Percentiles rank a stretch among this genome's conserved stretches.
phyloP scores from a whole-genome alignment of 1,140 invertebrate genomes.

The Leptonema lineaticorne region DNA sequence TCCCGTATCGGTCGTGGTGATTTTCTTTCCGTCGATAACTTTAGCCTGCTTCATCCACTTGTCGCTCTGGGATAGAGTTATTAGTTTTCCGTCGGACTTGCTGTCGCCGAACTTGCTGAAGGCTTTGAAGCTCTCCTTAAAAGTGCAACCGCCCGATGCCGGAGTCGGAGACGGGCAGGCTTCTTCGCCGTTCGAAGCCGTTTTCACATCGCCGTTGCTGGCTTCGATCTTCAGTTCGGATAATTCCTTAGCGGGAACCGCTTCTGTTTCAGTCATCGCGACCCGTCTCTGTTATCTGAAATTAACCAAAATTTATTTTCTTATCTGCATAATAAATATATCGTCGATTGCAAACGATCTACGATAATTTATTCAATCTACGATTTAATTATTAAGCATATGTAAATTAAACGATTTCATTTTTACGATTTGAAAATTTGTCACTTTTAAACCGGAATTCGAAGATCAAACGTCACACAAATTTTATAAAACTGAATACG shows the following conservation, averaged over 20 bases:
- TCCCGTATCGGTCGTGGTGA: slow-evolving; percentile 70
- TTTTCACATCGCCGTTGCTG: slow-evolving; percentile 32
- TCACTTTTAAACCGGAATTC: too few relatives aligned
- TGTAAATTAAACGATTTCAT: too few relatives aligned
- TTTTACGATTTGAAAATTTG: too few relatives aligned
- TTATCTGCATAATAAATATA: too few relatives aligned
- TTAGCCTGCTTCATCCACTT: slow-evolving; percentile 80
- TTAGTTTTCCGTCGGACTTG: slow-evolving; percentile 65
- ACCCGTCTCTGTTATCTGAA: too few relatives aligned
- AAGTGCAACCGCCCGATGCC: slow-evolving; percentile 10
- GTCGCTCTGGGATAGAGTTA: slow-evolving; percentile 69
- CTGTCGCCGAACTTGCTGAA: slow-evolving; percentile 72
- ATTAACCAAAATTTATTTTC: too few relatives aligned
- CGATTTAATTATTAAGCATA: too few relatives aligned
- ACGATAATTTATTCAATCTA: too few relatives aligned
- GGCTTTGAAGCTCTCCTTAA: slow-evolving; percentile 48
- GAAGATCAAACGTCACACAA: too few relatives aligned
- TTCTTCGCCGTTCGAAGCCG: slow-evolving; percentile 24
- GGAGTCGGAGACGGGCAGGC: slow-evolving; percentile 35
- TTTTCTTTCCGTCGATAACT: slow-evolving; percentile 68
- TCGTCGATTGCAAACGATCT: too few relatives aligned
- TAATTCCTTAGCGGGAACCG: slow-evolving; percentile 32
- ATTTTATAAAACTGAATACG: too few relatives aligned
- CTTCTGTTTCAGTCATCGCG: slow-evolving; percentile 34
- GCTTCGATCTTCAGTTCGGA: slow-evolving; percentile 34